Conservation (phyloP, 2,113 vertebrate genomes). For the Tamias sibiricus region DNA sequence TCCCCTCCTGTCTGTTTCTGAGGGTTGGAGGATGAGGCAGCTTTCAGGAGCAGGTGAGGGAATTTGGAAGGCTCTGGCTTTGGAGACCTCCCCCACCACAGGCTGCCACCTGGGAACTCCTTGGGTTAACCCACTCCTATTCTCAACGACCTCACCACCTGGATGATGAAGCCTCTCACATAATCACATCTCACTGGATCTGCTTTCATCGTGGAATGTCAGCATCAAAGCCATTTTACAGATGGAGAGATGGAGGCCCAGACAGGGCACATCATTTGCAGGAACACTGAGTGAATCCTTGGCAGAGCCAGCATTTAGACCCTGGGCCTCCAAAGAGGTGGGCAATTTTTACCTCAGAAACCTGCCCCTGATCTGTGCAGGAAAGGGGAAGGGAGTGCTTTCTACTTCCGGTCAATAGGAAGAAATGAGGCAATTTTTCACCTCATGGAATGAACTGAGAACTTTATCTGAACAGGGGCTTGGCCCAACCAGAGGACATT, state of each 20-base stretch:
- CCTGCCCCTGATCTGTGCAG: background rate
- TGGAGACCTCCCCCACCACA: background rate
- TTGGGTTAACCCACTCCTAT: constrained; percentile 2
- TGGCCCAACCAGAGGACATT: background rate
- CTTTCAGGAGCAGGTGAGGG: background rate
- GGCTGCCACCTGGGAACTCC: background rate
- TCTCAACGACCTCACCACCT: background rate
- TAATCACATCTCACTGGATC: background rate
- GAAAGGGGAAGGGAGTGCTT: background rate
- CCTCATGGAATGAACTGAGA: background rate
- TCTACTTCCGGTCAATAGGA: background rate
- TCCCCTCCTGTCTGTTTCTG: background rate
- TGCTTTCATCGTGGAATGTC: background rate
- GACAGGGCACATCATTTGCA: background rate
- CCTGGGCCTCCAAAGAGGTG: background rate
- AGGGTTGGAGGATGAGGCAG: rapidly evolving
- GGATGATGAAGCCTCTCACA: constrained; percentile 8
- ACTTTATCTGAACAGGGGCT: background rate
- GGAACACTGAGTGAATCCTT: background rate
- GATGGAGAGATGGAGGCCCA: background rate
- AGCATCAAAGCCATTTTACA: background rate
- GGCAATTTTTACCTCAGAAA: background rate
- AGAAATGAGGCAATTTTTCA: background rate
- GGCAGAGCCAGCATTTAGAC: background rate
- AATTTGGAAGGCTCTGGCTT: background rate